Base-by-base conservation (phyloP, 2,797 vertebrate genomes). In the Xenentodon cancila region DNA sequence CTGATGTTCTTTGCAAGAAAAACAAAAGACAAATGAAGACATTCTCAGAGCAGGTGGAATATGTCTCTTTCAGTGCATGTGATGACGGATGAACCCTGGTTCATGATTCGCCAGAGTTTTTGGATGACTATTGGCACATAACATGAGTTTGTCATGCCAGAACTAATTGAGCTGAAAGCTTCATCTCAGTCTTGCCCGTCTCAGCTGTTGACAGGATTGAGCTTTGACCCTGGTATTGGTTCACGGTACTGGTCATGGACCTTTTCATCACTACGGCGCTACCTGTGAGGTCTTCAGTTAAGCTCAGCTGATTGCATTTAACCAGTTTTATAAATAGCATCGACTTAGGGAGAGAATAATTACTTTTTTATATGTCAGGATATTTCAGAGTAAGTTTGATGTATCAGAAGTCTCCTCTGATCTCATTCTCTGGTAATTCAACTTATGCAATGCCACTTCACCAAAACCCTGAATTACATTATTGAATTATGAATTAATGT, bases 171-270 rank as follows among this genome's bases (percentile, higher is more conserved):
- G 7, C 7, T 58, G 76, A 80, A 64, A 73, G 56, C 53, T 57
- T 79, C 42, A 82, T 78, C 25, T 79, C 57, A 71, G 18, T 40
- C 20, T 50, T 62, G 52, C 64, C 64, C 71, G 60, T 79, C 65
- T 75, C 21, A 70, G 62, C 58, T 50, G 22, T 25, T 79, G 77
- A 77, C 73, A 20, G 4, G 45, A 34, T 8, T 65, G 62, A 74
- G 30, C 56, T 80, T 69, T 73, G 66, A 84, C 70, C 68, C 57
- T 27, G 17, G 21, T 22, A 27, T 16, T 15, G 5, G 44, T 50
- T 71, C 51, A 82, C 71, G 80, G 75, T 82, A 84, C 58, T 75
- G 12, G 21, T 17, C 0, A 1, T 45, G 21, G 44, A 49, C 40
- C 48, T 30, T 66, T 81, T 42, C 7, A 60, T 77, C 22, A 65